Base-by-base conservation (phyloP, 2,888 invertebrate genomes). In the Lottia gigantea region DNA sequence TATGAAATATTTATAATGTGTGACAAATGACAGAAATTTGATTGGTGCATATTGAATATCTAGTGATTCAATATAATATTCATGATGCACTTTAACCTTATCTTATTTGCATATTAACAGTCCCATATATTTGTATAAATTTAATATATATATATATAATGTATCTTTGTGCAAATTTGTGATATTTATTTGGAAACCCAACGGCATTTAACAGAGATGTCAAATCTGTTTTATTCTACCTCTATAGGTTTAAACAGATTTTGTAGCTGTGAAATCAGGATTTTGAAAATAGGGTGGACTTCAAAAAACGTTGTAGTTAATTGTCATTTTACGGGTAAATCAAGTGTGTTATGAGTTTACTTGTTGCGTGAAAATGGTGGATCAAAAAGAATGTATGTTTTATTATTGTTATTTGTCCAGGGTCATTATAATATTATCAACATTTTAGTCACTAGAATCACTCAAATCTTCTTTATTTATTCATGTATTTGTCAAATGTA, bases 361-460 rank as follows among this genome's bases (percentile, higher is more conserved):
- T 55, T 19, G 19, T 11, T 55, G 55, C 19, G 49, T 55, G 55
- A 19, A 55, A 55, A 23, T 23, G 55, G 40, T 40, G 40, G 40
- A 40, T 40, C 40, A 40, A 40, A 55, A 23, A 19, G 19, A 23
- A 55, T 55, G 55, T 55, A 55, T 55, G 55, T 55, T 55, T 55
- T 40, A 40, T 40, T 40, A 40, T 55, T 55, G 55, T 55, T 55
- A 55, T 55, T 23, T 55, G 55, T 55, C 55, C 55, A 55, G 55
- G 55, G 55, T 55, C 55, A 23, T 40, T 40, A 40, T 40, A 23
- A 55, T 55, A 55, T 55, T 55, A 55, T 23, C 40, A 55, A 55
- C 55, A 55, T 55, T 55, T 55, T 55, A 55, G 55, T 55, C 55
- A 55, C 11, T 55, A 55, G 55, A 55, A 23, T 55, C 55, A 55